These are phyloP conservation scores for Yoshiicerus persimilis DNA, from an alignment of 1,140 invertebrate species.

Conservation along the genomic window DNA sequence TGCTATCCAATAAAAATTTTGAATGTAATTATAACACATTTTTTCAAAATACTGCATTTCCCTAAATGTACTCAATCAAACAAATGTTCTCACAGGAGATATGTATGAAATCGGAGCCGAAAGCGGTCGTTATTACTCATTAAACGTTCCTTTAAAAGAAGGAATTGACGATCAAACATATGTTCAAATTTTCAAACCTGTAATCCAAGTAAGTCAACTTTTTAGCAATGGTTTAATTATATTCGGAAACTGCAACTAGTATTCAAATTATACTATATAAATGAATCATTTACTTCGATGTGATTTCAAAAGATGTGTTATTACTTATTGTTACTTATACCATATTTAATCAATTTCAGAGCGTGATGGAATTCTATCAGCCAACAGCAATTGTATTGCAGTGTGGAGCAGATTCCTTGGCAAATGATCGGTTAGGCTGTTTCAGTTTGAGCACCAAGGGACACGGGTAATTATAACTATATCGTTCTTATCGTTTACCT, in stretches of 20 bases:
- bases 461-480: slow-evolving; percentile 72
- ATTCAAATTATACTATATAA: too few species aligned
- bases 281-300: too few species aligned
- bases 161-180: slow-evolving; percentile 96
- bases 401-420: slow-evolving; percentile 97
- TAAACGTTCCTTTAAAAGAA: slow-evolving; percentile 95
- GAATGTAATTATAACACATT: too few species aligned
- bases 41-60: too few species aligned
- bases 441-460: slow-evolving; percentile 87
- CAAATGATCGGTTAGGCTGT: slow-evolving; percentile 87
- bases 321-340: too few species aligned
- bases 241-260: too few species aligned
- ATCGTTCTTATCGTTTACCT: too few species aligned
- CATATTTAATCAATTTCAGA: slow-evolving; percentile 51
- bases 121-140: slow-evolving; percentile 89
- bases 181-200: slow-evolving; percentile 89
- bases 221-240: background rate
- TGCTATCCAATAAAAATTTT: too few species aligned
- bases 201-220: slow-evolving; percentile 64
- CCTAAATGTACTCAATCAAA: too few species aligned
- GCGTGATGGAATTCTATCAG: slow-evolving; percentile 95
- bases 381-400: slow-evolving; percentile 96
- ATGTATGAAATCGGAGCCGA: slow-evolving; percentile 97
- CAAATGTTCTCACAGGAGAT: too few species aligned
- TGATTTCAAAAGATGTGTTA: too few species aligned